Conservation (phyloP, 2,888 invertebrate species). For the Deroplatys truncata region DNA sequence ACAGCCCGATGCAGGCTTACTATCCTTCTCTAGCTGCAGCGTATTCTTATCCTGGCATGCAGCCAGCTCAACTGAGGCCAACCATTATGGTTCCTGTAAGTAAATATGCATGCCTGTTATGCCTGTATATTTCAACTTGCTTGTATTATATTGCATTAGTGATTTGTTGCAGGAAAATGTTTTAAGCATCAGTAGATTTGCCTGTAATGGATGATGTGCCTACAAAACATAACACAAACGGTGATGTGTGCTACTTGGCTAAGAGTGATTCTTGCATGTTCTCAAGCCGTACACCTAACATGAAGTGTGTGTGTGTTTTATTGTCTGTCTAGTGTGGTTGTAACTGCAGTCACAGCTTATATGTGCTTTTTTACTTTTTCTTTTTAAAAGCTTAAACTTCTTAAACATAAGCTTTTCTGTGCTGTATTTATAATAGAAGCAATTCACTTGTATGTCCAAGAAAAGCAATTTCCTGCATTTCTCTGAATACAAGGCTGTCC, state of each 20-base stretch:
- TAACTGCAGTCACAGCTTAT: too few relatives aligned
- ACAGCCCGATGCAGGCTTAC: slow-evolving; percentile 64
- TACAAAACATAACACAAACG: background rate
- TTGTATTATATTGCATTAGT: background rate
- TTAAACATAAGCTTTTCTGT: too few relatives aligned
- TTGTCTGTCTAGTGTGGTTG: too few relatives aligned
- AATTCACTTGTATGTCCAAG: too few relatives aligned
- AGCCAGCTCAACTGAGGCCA: slow-evolving; percentile 55
- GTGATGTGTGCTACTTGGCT: background rate
- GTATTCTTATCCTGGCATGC: slow-evolving; percentile 53
- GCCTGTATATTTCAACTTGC: background rate
- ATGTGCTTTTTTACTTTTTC: too few relatives aligned
- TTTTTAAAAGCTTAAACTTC: too few relatives aligned
- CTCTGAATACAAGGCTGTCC: too few relatives aligned
- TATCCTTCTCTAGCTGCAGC: slow-evolving; percentile 56
- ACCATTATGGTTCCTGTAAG: slow-evolving; percentile 77
- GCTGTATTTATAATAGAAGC: too few relatives aligned
- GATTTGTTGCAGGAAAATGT: background rate
- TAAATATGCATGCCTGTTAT: slow-evolving; percentile 30
- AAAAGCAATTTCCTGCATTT: too few relatives aligned
- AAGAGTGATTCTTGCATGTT: too few relatives aligned
- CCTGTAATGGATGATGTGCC: background rate
- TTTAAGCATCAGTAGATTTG: background rate
- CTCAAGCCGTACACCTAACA: too few relatives aligned
- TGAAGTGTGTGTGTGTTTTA: too few relatives aligned